Conservation (phyloP, 1,140 invertebrate genomes). For the Drosophila melanogaster region Release_6_plus_ISO1_MT NT_037436.4:7675001-7675500, state of each 20-base stretch:
- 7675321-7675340: no score
- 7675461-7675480: background rate
- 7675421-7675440: background rate
- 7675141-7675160: conserved; percentile 2
- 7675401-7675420: background rate
- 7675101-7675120: background rate
- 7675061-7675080: conserved; percentile 6
- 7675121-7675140: background rate
- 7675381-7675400: background rate
- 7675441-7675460: background rate
- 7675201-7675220: background rate
- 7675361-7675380: background rate
- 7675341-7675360: background rate
- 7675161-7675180: background rate
- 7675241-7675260: background rate
- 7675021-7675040: conserved; percentile 22
- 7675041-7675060: background rate
- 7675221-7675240: background rate
- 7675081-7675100: background rate
- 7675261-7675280: background rate
- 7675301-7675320: background rate
- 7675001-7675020: conserved; percentile 1
- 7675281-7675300: background rate
- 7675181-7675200: background rate
- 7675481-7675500: background rate